These are phyloP conservation scores for Sebastes schlegelii DNA, from an alignment of 2,113 vertebrate genomes.

Conservation along the genomic window DNA sequence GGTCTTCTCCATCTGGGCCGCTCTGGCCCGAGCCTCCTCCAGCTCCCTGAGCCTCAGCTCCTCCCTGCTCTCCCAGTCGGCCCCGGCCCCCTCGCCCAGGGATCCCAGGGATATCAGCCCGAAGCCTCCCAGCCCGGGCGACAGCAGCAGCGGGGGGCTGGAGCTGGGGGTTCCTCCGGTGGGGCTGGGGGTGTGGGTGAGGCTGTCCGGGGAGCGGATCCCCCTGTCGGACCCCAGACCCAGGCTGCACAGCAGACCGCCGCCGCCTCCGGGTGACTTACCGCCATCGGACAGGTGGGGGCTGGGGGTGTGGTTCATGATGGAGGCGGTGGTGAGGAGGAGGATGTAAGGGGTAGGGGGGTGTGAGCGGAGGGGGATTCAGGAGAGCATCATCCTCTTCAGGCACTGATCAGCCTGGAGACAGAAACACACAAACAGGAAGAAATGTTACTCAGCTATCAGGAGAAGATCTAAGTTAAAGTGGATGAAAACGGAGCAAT, in stretches of 20 bases:
- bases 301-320: slow-evolving; percentile 86
- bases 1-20: slow-evolving; percentile 98
- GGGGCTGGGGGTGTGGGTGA: slow-evolving; percentile 88
- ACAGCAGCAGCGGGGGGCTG: slow-evolving; percentile 85
- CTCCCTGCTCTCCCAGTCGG: slow-evolving; percentile 96
- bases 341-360: background rate
- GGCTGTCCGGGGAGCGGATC: slow-evolving; percentile 86
- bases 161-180: slow-evolving; percentile 90
- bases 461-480: too few relatives aligned
- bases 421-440: slow-evolving; percentile 30
- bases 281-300: slow-evolving; percentile 82
- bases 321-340: slow-evolving; percentile 50
- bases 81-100: slow-evolving; percentile 79
- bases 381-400: slow-evolving; percentile 56
- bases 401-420: slow-evolving; percentile 37
- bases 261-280: slow-evolving; percentile 68
- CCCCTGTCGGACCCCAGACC: slow-evolving; percentile 87
- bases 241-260: slow-evolving; percentile 86
- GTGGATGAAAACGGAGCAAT: too few relatives aligned
- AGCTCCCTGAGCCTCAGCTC: slow-evolving; percentile 94
- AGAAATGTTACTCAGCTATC: background rate
- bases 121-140: slow-evolving; percentile 83
- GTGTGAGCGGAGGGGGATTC: background rate
- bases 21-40: slow-evolving; percentile 94
- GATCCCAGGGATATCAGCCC: slow-evolving; percentile 70